Evolutionary conservation across 2,113 vertebrate species (phyloP).

Genomic region (Dicaeum eximium): DNA sequence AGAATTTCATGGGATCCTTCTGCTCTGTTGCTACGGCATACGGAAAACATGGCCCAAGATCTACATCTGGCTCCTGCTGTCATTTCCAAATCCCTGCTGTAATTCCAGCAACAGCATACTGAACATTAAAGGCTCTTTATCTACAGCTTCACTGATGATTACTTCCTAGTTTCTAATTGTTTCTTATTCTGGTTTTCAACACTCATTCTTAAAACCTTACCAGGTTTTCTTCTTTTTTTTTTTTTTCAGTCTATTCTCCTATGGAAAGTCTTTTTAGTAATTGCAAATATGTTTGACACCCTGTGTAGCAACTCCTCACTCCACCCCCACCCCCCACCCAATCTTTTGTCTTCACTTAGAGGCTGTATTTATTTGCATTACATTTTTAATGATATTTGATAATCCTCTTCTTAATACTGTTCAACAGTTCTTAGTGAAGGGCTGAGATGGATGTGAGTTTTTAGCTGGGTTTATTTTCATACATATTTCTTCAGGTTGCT

Average conservation of each 20-base stretch:
- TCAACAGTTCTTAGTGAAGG: neutral
- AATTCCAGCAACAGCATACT: neutral
- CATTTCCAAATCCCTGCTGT: neutral
- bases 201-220: neutral
- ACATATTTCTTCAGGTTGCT: neutral
- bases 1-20: neutral
- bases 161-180: neutral
- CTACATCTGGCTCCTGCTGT: neutral
- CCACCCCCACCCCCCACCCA: neutral
- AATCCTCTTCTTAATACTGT: neutral
- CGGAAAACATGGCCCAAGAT: neutral
- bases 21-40: neutral
- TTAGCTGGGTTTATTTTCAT: neutral
- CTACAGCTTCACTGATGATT: neutral
- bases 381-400: neutral
- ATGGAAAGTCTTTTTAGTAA: neutral
- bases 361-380: neutral
- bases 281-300: neutral
- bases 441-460: neutral
- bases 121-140: neutral
- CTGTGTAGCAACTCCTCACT: neutral
- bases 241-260: neutral
- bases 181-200: neutral
- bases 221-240: rapidly evolving
- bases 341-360: neutral